Conservation (phyloP, 1,140 invertebrate genomes). For the Araneus ventricosus region DNA sequence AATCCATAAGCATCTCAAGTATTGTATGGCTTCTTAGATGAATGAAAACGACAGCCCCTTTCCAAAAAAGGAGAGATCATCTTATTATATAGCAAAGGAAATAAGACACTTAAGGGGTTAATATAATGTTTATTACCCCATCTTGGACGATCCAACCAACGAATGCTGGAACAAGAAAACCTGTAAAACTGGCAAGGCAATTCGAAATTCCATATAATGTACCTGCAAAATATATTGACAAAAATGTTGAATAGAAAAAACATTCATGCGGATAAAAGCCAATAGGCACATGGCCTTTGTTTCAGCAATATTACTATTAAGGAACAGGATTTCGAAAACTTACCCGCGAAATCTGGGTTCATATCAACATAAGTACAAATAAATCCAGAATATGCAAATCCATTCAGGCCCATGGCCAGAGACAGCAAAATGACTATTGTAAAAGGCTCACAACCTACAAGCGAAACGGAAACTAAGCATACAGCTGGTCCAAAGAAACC, state of each 20-base stretch:
- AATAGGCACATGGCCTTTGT: background rate
- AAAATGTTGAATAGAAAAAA: background rate
- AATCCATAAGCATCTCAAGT: too few species aligned
- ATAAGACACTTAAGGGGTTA: too few species aligned
- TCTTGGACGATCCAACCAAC: slow-evolving; percentile 77
- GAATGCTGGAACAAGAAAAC: slow-evolving; percentile 77
- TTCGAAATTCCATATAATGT: slow-evolving; percentile 79
- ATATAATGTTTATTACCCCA: slow-evolving; percentile 77
- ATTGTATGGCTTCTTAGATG: too few species aligned
- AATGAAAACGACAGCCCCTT: too few species aligned
- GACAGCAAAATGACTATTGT: slow-evolving; percentile 33
- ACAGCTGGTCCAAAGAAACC: slow-evolving; percentile 86
- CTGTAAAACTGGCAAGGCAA: slow-evolving; percentile 78
- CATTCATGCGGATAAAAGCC: too few species aligned
- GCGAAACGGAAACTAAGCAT: slow-evolving; percentile 86
- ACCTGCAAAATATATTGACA: slow-evolving; percentile 62
- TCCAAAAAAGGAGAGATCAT: too few species aligned
- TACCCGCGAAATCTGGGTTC: slow-evolving; percentile 18
- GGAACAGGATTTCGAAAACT: background rate
- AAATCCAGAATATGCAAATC: slow-evolving; percentile 72
- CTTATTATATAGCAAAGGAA: too few species aligned
- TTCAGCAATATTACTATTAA: background rate
- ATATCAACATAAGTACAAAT: slow-evolving; percentile 68
- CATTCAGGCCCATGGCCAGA: slow-evolving; percentile 66
- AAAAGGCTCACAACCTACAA: slow-evolving; percentile 83